Conservation (phyloP, 35 echinoderm and acorn worm genomes). For the Heliocidaris erythrogramma region DNA sequence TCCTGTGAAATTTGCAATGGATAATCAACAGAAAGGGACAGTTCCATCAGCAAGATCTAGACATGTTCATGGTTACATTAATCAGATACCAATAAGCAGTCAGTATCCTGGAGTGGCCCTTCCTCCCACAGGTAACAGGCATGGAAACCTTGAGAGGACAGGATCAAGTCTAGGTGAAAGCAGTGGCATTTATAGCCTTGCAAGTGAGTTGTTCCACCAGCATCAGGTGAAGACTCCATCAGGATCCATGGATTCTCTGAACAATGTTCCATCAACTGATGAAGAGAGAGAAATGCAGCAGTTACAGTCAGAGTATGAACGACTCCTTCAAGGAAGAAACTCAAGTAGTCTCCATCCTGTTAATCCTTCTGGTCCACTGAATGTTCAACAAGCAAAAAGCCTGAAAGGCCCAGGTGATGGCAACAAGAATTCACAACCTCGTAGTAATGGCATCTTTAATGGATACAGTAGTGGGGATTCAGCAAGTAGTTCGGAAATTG, state of each 20-base stretch:
- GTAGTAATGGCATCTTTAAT: neutral
- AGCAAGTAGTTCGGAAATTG: constrained; percentile 56
- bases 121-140: constrained; percentile 7
- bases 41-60: neutral
- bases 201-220: constrained; percentile 1
- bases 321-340: neutral
- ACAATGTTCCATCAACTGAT: constrained; percentile 21
- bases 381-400: neutral
- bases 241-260: constrained; percentile 37
- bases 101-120: neutral
- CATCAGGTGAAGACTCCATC: constrained; percentile 16
- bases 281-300: constrained; percentile 35
- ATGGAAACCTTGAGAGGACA: constrained; percentile 24
- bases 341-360: neutral
- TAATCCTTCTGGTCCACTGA: neutral
- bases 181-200: constrained; percentile 40
- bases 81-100: neutral
- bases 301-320: constrained; percentile 29
- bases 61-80: neutral
- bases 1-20: constrained; percentile 5
- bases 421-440: neutral
- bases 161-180: constrained; percentile 38
- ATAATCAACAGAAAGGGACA: neutral
- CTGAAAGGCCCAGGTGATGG: neutral
- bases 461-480: constrained; percentile 16